phyloP scores from a whole-genome alignment of 2,888 invertebrate species.

The Auanema freiburgensis region DNA sequence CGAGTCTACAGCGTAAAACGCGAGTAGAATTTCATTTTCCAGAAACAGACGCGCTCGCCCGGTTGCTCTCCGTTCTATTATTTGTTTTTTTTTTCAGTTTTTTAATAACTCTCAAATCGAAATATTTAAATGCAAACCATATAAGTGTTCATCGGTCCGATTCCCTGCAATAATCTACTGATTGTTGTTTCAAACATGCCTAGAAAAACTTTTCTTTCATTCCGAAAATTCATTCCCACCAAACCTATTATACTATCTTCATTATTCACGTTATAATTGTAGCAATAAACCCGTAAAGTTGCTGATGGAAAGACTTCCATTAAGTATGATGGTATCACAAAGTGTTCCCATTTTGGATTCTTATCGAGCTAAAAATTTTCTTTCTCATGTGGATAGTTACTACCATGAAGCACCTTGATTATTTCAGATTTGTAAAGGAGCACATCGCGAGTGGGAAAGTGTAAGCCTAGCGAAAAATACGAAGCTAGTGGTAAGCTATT shows the following conservation, averaged over 20 bases:
- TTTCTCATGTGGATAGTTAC: background rate
- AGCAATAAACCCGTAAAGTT: conserved; percentile 41
- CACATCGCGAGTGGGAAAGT: conserved; percentile 37
- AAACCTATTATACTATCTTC: conserved; percentile 46
- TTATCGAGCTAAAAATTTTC: conserved; percentile 16
- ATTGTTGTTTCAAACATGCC: conserved; percentile 45
- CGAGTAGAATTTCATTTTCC: background rate
- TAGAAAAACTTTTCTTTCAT: conserved; percentile 2
- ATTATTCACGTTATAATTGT: conserved; percentile 49
- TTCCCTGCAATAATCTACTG: conserved; percentile 46
- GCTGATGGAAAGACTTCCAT: conserved; percentile 45
- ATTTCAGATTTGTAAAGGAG: conserved; percentile 24
- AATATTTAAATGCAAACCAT: conserved; percentile 29
- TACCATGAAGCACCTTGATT: conserved; percentile 14
- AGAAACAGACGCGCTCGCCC: too few relatives aligned
- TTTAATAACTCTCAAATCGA: background rate
- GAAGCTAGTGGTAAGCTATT: conserved; percentile 30
- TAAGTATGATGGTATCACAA: conserved; percentile 47
- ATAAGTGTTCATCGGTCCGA: conserved; percentile 45
- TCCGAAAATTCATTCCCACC: too few relatives aligned
- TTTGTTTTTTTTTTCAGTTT: conserved; percentile 6
- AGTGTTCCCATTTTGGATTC: conserved; percentile 46
- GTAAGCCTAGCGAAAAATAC: too few relatives aligned
- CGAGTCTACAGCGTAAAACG: background rate
- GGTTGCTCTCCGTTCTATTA: too few relatives aligned